A percentile compares a stretch with the other conserved stretches of the same genome.
These are phyloP conservation scores for Zaprionus nigranus DNA, from an alignment of 1,140 invertebrate species.

Conservation along the genomic window DNA sequence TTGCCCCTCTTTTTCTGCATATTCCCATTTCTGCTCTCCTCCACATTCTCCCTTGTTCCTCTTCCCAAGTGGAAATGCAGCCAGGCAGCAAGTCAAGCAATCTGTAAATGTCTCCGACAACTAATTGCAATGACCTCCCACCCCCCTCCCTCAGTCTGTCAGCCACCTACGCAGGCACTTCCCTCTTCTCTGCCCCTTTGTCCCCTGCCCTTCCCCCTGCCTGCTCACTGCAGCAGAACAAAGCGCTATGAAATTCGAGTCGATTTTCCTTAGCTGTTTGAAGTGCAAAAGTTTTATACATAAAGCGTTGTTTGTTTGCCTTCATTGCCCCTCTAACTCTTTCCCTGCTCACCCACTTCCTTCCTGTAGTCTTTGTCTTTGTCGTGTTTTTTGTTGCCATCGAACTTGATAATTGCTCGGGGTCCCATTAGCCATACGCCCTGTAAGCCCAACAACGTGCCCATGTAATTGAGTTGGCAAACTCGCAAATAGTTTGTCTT, in stretches of 20 bases:
- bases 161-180: not conserved
- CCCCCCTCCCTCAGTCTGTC: not conserved
- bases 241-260: conserved; percentile 44
- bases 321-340: not conserved
- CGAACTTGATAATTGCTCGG: conserved; percentile 66
- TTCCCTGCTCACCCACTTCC: not conserved
- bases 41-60: conserved; percentile 23
- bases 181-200: not conserved
- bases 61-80: conserved; percentile 42
- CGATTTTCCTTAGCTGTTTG: conserved; percentile 27
- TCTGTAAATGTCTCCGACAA: conserved; percentile 65
- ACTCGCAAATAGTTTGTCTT: conserved; percentile 59
- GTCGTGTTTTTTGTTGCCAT: conserved; percentile 47
- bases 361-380: conserved; percentile 28
- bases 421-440: conserved; percentile 39
- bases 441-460: conserved; percentile 1
- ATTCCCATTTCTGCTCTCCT: not conserved
- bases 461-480: conserved; percentile 72
- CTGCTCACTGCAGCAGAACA: conserved; percentile 1
- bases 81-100: conserved; percentile 64
- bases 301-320: conserved; percentile 61
- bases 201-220: not conserved
- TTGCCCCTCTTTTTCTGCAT: too few relatives aligned
- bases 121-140: conserved; percentile 60
- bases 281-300: conserved; percentile 52